These are phyloP conservation scores for Hypselothyrea guttata DNA, from an alignment of 2,888 invertebrate genomes.

Conservation along the genomic window DNA sequence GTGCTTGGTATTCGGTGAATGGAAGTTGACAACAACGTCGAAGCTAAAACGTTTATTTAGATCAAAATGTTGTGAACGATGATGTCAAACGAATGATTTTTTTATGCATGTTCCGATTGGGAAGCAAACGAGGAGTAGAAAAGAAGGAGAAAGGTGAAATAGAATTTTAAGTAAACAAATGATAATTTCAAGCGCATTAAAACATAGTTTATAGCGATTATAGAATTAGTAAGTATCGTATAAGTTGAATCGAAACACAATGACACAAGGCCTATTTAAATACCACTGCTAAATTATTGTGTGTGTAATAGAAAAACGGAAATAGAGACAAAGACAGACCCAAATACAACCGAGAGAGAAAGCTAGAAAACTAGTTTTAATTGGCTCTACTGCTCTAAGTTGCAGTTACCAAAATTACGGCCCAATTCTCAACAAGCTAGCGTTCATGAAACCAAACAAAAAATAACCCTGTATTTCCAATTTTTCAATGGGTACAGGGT, in stretches of 20 bases:
- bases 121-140: conserved; percentile 37
- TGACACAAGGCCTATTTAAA: conserved; percentile 14
- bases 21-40: conserved; percentile 1
- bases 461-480: too few relatives aligned
- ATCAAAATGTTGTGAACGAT: conserved; percentile 26
- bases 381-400: background rate
- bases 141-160: conserved; percentile 76
- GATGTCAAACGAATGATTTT: conserved; percentile 2
- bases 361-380: conserved; percentile 9
- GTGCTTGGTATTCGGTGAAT: too few relatives aligned
- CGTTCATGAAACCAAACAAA: too few relatives aligned
- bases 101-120: conserved; percentile 29
- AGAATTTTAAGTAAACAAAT: conserved; percentile 67
- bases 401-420: too few relatives aligned
- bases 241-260: conserved; percentile 25
- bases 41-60: too few relatives aligned
- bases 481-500: too few relatives aligned
- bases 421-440: too few relatives aligned
- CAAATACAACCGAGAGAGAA: background rate
- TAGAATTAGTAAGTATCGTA: conserved; percentile 35
- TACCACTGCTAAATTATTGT: background rate
- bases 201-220: conserved; percentile 56
- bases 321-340: too few relatives aligned
- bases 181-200: conserved; percentile 53
- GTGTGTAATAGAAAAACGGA: too few relatives aligned